phyloP scores from a whole-genome alignment of 2,888 invertebrate genomes.

The Epirrhoe alternata region DNA sequence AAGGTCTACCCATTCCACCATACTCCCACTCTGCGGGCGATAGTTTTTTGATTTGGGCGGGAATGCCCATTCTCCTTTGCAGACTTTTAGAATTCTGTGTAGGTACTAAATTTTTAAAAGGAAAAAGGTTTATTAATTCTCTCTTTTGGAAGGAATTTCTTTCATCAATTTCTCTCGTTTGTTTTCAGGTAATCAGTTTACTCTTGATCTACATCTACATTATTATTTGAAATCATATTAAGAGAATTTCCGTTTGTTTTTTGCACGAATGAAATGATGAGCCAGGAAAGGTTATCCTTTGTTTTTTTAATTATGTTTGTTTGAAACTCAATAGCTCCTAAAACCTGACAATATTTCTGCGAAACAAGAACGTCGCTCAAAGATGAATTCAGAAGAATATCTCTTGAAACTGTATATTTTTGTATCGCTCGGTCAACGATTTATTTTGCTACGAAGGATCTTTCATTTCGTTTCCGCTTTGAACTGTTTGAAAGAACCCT shows the following conservation, averaged over 20 bases:
- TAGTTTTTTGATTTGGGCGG: no score
- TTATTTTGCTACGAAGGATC: conserved; percentile 11
- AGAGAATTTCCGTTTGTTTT: background rate
- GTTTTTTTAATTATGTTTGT: conserved; percentile 3
- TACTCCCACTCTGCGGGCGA: no score
- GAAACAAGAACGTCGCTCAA: conserved; percentile 2
- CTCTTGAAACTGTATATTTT: conserved; percentile 5
- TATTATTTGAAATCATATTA: no score
- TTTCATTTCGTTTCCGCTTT: conserved; percentile 13
- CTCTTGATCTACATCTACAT: no score
- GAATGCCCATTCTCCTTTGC: no score
- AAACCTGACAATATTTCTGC: background rate
- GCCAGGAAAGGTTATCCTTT: background rate
- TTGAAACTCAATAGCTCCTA: conserved; percentile 12
- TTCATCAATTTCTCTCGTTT: background rate
- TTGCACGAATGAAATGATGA: background rate
- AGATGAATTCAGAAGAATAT: conserved; percentile 1
- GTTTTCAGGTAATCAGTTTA: no score
- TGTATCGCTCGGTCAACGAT: conserved; percentile 11
- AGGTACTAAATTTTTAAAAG: no score
- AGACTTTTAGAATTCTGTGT: no score
- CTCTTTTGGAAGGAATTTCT: background rate
- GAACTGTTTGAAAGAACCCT: conserved; percentile 15
- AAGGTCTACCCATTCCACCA: no score
- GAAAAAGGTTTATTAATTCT: background rate